These are phyloP conservation scores for Macrotus californicus DNA, from an alignment of 2,113 vertebrate species.

Conservation along the genomic window DNA sequence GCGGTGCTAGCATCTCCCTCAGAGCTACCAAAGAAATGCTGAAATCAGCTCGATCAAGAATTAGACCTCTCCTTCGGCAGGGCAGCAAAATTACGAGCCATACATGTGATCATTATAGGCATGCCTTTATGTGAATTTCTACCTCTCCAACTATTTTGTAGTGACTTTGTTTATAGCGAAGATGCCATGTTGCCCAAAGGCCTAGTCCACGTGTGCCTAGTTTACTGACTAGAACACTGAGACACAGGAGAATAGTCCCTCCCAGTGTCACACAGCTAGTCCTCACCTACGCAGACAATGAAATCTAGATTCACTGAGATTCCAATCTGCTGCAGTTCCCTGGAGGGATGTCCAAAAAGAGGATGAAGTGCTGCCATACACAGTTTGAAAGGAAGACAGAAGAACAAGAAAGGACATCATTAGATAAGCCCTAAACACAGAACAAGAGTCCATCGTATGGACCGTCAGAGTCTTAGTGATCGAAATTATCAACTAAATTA, in stretches of 20 bases:
- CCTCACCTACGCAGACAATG: neutral
- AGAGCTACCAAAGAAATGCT: slow-evolving; percentile 24
- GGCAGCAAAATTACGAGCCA: neutral
- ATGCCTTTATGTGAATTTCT: neutral
- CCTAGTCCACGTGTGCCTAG: neutral
- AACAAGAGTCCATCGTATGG: neutral
- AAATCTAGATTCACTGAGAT: slow-evolving; percentile 8
- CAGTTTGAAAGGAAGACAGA: slow-evolving; percentile 4
- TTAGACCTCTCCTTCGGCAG: neutral
- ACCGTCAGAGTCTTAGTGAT: neutral
- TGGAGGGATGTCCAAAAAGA: neutral
- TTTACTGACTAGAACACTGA: neutral
- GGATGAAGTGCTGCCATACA: neutral
- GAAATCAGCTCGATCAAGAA: slow-evolving; percentile 1
- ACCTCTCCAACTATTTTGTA: neutral
- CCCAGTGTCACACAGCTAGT: neutral
- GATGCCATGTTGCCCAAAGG: neutral
- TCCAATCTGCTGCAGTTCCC: neutral
- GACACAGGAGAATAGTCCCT: neutral
- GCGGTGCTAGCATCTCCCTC: neutral
- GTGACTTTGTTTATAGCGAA: neutral
- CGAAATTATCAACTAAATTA: neutral
- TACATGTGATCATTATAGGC: neutral
- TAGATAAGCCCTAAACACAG: neutral
- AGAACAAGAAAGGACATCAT: neutral